Base-by-base conservation (phyloP, 2,113 vertebrate genomes). In the Chionis minor region DNA sequence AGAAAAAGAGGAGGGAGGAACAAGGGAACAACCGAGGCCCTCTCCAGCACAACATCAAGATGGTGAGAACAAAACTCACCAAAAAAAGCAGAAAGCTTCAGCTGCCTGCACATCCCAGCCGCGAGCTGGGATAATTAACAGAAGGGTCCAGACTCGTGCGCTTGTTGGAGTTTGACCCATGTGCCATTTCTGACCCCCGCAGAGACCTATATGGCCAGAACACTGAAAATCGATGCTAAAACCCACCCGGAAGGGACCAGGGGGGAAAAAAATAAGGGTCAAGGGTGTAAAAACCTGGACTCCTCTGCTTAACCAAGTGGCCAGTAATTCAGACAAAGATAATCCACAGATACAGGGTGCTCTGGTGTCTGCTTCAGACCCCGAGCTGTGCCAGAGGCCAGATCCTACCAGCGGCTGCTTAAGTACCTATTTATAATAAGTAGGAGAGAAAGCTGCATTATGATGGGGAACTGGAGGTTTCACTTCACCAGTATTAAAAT, bases 401-500 rank as follows among this genome's bases (percentile, higher is more conserved):
- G 71, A 51, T 45, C 44, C 18, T 33, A 32, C 77, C 47, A 42
- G 12, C 24, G 23, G 78, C 87, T 72, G 61, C 85, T 44, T 40
- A 30, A 81, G 78, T 81, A 30, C 78, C 47, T 49, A 11, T 40
- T 79, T 72, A 47, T 44, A 59, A 56, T 10, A 23, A 42, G 74
- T 10, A 70, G 54, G 88, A 93, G 62, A 66, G 91, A 62, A 82
- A 93, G 90, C 94, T 83, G 82, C 52, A 18, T 66, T 52, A 51
- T 12, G 75, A 70, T 49, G 84, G 93, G 84, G 58, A 94, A 84
- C 81, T 59, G 82, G 82, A 94, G 85, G 88, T 81, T 93, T 93
- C 92, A 58, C 92, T 91, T 66, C 3, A 2, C 85, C 51, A 4
- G 54, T 90, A 90, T 86, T 93, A 78, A 94, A 90, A 71, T 54